Conservation (phyloP, 2,797 vertebrate genomes). For the Phylloscopus collybita region DNA sequence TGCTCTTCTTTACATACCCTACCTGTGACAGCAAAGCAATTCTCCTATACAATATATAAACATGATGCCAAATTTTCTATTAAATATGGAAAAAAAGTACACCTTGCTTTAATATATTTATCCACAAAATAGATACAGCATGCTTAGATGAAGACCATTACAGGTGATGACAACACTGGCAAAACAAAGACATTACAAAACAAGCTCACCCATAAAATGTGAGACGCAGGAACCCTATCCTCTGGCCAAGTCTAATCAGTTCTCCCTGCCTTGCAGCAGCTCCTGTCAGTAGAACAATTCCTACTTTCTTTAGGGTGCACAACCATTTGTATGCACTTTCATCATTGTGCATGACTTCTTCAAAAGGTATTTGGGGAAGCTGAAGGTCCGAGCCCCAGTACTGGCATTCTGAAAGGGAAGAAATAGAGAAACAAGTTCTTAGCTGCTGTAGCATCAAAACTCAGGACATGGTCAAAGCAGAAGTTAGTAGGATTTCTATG, state of each 20-base stretch:
- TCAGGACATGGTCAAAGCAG: fast-evolving
- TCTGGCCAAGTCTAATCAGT: constrained; percentile 84
- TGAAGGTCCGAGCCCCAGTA: constrained; percentile 87
- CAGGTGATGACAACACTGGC: neutral
- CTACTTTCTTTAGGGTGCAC: constrained; percentile 82
- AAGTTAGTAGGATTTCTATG: neutral
- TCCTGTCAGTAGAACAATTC: constrained; percentile 88
- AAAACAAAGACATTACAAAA: neutral
- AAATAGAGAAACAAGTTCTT: neutral
- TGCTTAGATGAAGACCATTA: neutral
- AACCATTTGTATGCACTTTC: constrained; percentile 88
- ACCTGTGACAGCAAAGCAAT: neutral
- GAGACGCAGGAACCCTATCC: constrained; percentile 90
- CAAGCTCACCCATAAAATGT: constrained; percentile 93
- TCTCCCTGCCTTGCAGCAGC: constrained; percentile 85
- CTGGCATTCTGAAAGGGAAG: constrained; percentile 78
- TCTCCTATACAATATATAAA: neutral
- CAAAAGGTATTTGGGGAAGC: constrained; percentile 85
- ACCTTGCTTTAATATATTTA: neutral
- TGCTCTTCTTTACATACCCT: neutral
- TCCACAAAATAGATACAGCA: neutral
- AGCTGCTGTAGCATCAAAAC: neutral
- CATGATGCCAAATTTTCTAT: neutral
- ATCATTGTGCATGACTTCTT: constrained; percentile 84
- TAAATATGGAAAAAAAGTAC: neutral